A percentile compares a stretch with the other conserved stretches of the same genome.
phyloP scores from a whole-genome alignment of 1,140 invertebrate species.

The Drosophila yakuba region DNA sequence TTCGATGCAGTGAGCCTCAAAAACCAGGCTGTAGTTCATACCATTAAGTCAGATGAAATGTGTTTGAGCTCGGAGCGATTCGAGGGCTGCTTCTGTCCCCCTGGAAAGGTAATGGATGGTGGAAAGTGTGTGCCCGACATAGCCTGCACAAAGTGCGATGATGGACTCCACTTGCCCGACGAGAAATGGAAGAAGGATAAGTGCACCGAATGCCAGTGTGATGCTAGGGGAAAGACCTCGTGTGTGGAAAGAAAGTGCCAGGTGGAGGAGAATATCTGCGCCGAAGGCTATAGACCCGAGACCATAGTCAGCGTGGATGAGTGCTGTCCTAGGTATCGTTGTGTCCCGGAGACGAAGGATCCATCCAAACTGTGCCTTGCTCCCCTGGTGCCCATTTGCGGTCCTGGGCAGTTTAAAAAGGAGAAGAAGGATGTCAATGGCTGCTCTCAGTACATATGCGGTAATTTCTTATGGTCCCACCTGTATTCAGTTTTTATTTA shows the following conservation, averaged over 20 bases:
- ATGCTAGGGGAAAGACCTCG: slow-evolving; percentile 84
- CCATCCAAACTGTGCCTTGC: slow-evolving; percentile 86
- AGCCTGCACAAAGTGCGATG: slow-evolving; percentile 77
- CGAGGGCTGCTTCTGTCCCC: slow-evolving; percentile 94
- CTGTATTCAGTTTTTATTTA: not conserved
- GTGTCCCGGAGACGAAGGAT: slow-evolving; percentile 86
- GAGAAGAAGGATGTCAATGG: slow-evolving; percentile 86
- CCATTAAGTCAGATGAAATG: slow-evolving; percentile 84
- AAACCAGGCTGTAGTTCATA: slow-evolving; percentile 77
- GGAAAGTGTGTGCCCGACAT: slow-evolving; percentile 83
- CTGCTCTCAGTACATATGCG: slow-evolving; percentile 89
- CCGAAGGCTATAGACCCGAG: slow-evolving; percentile 85
- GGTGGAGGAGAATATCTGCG: slow-evolving; percentile 87
- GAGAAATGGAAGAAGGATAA: slow-evolving; percentile 87
- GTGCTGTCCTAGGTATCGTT: slow-evolving; percentile 90
- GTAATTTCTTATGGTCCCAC: slow-evolving; percentile 84
- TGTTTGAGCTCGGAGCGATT: slow-evolving; percentile 85
- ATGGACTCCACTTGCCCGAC: slow-evolving; percentile 85
- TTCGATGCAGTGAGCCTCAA: slow-evolving; percentile 85
- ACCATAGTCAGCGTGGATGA: slow-evolving; percentile 86
- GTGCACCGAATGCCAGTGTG: slow-evolving; percentile 91
- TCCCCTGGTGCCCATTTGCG: slow-evolving; percentile 88
- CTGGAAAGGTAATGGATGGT: slow-evolving; percentile 86
- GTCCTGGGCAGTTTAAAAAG: slow-evolving; percentile 89
- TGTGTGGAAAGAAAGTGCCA: slow-evolving; percentile 88